These are phyloP conservation scores for Ramphastos sulfuratus DNA, from an alignment of 2,113 vertebrate genomes.

Conservation along the genomic window DNA sequence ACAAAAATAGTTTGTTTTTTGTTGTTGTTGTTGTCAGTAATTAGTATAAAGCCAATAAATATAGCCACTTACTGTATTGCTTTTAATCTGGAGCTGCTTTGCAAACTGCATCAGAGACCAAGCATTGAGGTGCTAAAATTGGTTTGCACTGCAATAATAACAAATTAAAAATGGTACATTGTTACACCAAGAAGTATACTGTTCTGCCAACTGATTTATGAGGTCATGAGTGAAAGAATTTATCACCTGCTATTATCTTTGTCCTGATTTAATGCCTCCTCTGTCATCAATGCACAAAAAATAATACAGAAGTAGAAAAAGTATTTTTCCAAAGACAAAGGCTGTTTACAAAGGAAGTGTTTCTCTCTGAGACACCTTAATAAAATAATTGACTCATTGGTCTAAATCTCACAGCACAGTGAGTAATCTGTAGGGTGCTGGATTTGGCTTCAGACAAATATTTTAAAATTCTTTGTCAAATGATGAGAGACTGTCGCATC, in stretches of 20 bases:
- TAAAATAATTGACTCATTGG: not conserved
- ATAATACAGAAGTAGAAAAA: not conserved
- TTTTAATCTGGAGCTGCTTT: not conserved
- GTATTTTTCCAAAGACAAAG: not conserved
- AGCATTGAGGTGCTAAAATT: slow-evolving; percentile 36
- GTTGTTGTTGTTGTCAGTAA: slow-evolving; percentile 1
- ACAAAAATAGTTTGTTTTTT: not conserved
- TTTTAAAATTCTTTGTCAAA: not conserved
- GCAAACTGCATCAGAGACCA: not conserved
- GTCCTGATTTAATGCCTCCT: slow-evolving; percentile 26
- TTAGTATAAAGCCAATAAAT: slow-evolving; percentile 5
- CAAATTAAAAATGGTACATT: slow-evolving; percentile 23
- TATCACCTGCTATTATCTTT: slow-evolving; percentile 42
- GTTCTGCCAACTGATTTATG: slow-evolving; percentile 48
- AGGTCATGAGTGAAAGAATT: slow-evolving; percentile 39
- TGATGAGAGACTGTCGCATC: not conserved
- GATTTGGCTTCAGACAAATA: not conserved
- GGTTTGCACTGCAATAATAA: slow-evolving; percentile 27
- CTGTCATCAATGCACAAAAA: not conserved
- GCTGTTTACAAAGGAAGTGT: not conserved
- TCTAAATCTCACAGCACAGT: not conserved
- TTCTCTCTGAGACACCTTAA: slow-evolving; percentile 1
- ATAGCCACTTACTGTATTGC: not conserved
- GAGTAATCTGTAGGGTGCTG: not conserved
- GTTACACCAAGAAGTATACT: not conserved